Base-by-base conservation (phyloP, 2,113 vertebrate species). In the Triplophysa rosa region DNA sequence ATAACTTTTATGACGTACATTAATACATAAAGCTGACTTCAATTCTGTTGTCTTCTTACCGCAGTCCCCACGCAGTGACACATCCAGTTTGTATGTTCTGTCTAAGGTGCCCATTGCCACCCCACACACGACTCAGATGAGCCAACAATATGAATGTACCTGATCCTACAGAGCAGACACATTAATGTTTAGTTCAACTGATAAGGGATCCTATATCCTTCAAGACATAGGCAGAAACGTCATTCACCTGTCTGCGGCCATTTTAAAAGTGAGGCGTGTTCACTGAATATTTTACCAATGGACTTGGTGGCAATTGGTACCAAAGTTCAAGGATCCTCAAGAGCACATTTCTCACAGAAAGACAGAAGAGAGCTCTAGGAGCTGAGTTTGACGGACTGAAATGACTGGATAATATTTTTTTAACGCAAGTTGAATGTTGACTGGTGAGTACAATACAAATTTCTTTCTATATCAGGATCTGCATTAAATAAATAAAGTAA, bases 111-210 rank as follows among this genome's bases (percentile, higher is more conserved):
- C 17, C 84, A 49, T 85, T 88, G 82, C 92, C 91, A 74, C 91
- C 91, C 94, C 93, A 94, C 17, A 87, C 69, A 8, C 88, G 90
- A 85, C 94, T 95, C 63, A 95, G 89, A 83, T 94, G 92, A 67
- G 90, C 89, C 33, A 95, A 85, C 24, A 93, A 83, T 82, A 95
- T 86, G 86, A 94, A 94, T 1, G 93, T 93, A 16, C 91, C 91
- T 54, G 92, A 93, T 42, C 93, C 92, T 94, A 83, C 16, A 54
- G 66, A 73, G 82, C n/a, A 78, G 29, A 74, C n/a, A 29, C 24
- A 64, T 66, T 24, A 77, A 61, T 47, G 24, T 59, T 58, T 40
- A 75, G 49, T 75, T 26, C 47, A 66, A 37, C 23, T 74, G 58
- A 75, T 67, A 77, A 71, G 45, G 16, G 7, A 14, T 26, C 9